A percentile compares a stretch with the other conserved stretches of the same genome.
Conservation (phyloP, 1,140 invertebrate genomes). For the Drosophila teissieri region DNA sequence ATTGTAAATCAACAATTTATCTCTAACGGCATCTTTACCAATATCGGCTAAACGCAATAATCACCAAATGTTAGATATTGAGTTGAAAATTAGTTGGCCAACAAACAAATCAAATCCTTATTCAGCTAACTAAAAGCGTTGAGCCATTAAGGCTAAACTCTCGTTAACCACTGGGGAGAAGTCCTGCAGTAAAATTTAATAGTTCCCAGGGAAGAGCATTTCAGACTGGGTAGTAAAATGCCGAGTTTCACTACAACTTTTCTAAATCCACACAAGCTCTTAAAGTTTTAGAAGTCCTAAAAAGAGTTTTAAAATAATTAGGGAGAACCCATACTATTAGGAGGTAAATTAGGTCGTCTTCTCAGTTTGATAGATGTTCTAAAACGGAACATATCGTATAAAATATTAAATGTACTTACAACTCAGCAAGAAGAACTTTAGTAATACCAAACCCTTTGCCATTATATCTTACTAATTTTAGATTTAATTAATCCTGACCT, state of each 20-base stretch:
- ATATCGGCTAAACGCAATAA: too few species aligned
- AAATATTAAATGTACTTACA: not conserved
- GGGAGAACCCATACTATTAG: too few species aligned
- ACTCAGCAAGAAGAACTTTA: too few species aligned
- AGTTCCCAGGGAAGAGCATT: not conserved
- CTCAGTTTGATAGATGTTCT: too few species aligned
- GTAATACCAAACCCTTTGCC: not conserved
- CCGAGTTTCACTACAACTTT: too few species aligned
- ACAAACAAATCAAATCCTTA: conserved; percentile 2
- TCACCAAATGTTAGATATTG: conserved; percentile 8
- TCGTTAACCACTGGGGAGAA: not conserved
- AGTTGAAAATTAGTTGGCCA: not conserved
- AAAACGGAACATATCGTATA: too few species aligned
- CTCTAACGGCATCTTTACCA: not conserved
- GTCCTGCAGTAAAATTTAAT: not conserved
- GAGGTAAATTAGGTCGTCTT: too few species aligned
- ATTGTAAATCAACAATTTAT: conserved; percentile 10
- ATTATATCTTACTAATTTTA: not conserved
- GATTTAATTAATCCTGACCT: conserved; percentile 8
- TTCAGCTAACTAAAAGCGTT: conserved; percentile 7
- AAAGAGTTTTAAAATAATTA: not conserved
- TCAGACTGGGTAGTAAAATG: not conserved
- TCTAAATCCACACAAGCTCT: too few species aligned
- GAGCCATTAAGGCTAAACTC: not conserved
- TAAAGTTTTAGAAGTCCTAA: too few species aligned